phyloP scores from a whole-genome alignment of 1,140 invertebrate species.

The Dysdera silvatica region DNA sequence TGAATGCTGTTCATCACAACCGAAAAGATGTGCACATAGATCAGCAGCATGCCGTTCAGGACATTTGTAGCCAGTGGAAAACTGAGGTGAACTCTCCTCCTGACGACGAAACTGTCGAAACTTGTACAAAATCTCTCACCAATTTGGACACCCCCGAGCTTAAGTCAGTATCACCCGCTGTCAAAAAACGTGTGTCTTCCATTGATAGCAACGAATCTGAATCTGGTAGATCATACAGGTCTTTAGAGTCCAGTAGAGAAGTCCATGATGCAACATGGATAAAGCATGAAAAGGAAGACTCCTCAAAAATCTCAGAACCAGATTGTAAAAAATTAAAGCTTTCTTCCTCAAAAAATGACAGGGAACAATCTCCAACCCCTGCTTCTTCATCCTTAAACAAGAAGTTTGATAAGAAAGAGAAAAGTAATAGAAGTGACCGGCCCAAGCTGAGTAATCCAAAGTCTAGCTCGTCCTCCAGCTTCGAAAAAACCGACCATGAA shows the following conservation, averaged over 20 bases:
- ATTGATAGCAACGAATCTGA: constrained; percentile 58
- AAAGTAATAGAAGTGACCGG: constrained; percentile 10
- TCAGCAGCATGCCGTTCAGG: constrained; percentile 10
- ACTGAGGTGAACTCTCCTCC: constrained; percentile 9
- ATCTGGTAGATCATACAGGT: constrained; percentile 28
- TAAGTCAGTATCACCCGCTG: constrained; percentile 14
- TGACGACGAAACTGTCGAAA: too few relatives aligned
- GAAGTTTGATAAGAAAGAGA: constrained; percentile 29
- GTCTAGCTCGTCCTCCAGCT: constrained; percentile 9
- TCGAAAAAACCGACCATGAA: constrained; percentile 39
- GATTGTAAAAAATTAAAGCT: constrained; percentile 63
- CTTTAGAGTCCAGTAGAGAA: constrained; percentile 20
- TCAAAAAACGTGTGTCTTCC: constrained; percentile 49
- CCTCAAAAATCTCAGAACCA: constrained; percentile 45
- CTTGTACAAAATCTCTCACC: constrained; percentile 22
- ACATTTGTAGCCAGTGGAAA: constrained; percentile 13
- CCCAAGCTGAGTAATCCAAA: constrained; percentile 7
- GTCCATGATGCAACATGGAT: constrained; percentile 17
- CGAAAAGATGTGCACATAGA: constrained; percentile 25
- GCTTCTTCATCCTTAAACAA: constrained; percentile 2
- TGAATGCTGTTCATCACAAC: constrained; percentile 13
- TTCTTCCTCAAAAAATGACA: constrained; percentile 2
- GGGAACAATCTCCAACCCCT: constrained; percentile 4
- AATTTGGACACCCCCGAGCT: background rate
- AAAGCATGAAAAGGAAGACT: constrained; percentile 17